Evolutionary conservation across 2,888 invertebrate species (phyloP).

Genomic region (Panopea generosa): DNA sequence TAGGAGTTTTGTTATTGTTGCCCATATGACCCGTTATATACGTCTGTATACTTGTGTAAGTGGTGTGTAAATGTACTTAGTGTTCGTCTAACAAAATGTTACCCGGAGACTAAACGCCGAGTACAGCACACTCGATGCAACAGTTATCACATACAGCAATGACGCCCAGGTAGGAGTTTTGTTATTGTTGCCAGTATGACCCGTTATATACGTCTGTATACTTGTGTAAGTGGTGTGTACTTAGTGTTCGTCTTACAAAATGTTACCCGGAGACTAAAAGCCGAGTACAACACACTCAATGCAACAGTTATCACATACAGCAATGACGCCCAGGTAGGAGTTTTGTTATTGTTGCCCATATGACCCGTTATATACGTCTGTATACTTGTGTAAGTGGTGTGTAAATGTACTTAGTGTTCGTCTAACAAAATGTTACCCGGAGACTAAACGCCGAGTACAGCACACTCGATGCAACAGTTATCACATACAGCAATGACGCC

Average conservation of each 20-base stretch:
- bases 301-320: conserved; percentile 54
- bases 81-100: conserved; percentile 46
- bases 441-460: conserved; percentile 42
- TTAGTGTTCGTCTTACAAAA: no score
- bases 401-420: no score
- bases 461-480: conserved; percentile 23
- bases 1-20: conserved; percentile 8
- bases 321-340: conserved; percentile 47
- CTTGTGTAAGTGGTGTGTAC: no score
- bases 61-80: no score
- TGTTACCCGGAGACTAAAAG: conserved; percentile 40
- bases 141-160: conserved; percentile 54
- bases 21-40: no score
- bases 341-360: no score
- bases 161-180: conserved; percentile 42
- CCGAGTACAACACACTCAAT: conserved; percentile 42
- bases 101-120: conserved; percentile 40
- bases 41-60: neutral
- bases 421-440: no score
- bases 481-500: conserved; percentile 52
- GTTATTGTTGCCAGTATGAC: no score
- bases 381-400: neutral
- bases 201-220: no score
- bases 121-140: conserved; percentile 43
- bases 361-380: no score